Percentiles rank a stretch among this genome's conserved stretches.
phyloP scores from a whole-genome alignment of 2,113 vertebrate genomes.

The Mesoclemmys tuberculata region DNA sequence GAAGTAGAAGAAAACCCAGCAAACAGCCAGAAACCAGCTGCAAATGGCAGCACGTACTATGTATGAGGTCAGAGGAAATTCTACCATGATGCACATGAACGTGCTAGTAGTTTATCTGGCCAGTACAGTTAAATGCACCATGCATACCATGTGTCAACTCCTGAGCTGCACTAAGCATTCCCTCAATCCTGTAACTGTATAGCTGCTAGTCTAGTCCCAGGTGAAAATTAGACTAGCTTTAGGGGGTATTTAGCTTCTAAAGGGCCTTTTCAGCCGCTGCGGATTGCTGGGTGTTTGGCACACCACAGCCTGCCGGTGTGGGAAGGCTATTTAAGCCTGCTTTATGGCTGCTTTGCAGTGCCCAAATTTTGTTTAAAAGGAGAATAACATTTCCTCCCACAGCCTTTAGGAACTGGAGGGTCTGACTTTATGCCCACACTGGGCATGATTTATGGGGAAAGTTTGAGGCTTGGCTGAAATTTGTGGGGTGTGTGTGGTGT shows the following conservation, averaged over 20 bases:
- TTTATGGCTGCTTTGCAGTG: neutral
- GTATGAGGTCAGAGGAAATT: neutral
- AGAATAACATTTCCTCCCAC: neutral
- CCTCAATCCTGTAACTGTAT: neutral
- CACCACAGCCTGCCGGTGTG: neutral
- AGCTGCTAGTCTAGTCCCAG: neutral
- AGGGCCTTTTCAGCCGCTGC: neutral
- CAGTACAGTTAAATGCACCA: neutral
- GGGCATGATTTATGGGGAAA: neutral
- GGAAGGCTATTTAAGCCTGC: neutral
- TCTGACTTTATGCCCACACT: neutral
- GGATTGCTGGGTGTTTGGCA: slow-evolving; percentile 2
- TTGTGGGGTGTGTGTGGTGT: neutral
- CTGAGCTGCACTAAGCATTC: neutral
- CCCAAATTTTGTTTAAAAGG: neutral
- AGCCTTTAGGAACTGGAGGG: neutral
- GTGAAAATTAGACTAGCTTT: neutral
- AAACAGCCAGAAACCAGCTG: neutral
- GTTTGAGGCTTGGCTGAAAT: neutral
- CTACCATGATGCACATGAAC: neutral
- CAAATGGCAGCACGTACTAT: neutral
- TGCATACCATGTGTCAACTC: neutral
- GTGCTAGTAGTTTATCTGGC: neutral
- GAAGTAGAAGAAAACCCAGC: neutral
- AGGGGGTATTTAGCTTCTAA: neutral